Conservation (phyloP, 2,888 invertebrate genomes). For the Agrotis ipsilon region DNA sequence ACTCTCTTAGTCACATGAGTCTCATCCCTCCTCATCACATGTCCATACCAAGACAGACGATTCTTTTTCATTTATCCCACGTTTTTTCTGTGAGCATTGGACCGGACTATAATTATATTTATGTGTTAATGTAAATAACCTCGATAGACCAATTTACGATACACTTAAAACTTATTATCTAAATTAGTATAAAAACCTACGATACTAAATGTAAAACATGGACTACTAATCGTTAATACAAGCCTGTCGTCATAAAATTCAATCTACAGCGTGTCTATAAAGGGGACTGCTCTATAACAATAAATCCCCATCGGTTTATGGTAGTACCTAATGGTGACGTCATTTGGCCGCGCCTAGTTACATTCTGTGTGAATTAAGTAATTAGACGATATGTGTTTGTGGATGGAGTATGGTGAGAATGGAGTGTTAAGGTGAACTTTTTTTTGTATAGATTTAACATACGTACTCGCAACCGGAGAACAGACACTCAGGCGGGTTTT, state of each 20-base stretch:
- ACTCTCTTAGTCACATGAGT: no score
- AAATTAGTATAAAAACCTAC: conserved; percentile 2
- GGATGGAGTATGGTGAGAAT: conserved; percentile 5
- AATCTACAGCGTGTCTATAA: conserved; percentile 31
- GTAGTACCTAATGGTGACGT: conserved; percentile 46
- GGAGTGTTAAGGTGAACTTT: not conserved
- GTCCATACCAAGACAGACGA: no score
- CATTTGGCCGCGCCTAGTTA: conserved; percentile 41
- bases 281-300: conserved; percentile 50
- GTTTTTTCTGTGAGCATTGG: no score
- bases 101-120: no score
- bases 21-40: no score
- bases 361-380: conserved; percentile 55
- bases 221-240: no score
- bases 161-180: not conserved
- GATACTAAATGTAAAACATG: conserved; percentile 1
- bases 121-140: no score
- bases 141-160: not conserved
- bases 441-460: no score
- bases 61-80: no score
- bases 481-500: no score
- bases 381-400: conserved; percentile 41
- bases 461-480: no score
- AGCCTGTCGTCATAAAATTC: conserved; percentile 43
- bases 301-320: conserved; percentile 57